phyloP scores from a whole-genome alignment of 2,888 invertebrate species.

The Nasonia oneida region DNA sequence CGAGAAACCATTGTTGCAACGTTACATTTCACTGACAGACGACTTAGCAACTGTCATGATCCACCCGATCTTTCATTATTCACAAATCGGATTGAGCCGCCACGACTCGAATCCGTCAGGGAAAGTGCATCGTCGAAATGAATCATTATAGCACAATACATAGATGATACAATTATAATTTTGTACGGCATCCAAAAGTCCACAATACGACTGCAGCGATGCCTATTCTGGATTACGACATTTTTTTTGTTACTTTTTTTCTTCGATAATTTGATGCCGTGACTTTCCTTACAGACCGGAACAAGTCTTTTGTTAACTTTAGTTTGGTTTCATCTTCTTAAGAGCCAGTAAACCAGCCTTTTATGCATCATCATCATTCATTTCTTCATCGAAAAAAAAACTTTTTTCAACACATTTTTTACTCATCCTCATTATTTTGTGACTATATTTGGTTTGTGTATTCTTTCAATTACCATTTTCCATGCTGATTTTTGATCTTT shows the following conservation, averaged over 20 bases:
- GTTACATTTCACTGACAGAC: constrained; percentile 54
- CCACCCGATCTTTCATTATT: constrained; percentile 50
- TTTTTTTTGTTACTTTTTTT: constrained; percentile 64
- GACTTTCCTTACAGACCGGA: constrained; percentile 66
- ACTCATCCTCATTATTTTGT: constrained; percentile 43
- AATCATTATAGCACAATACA: constrained; percentile 53
- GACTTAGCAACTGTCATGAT: constrained; percentile 52
- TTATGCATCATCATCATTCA: constrained; percentile 52
- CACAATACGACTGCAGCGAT: constrained; percentile 80
- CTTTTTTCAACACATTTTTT: constrained; percentile 40
- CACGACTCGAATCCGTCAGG: constrained; percentile 28
- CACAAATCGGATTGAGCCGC: constrained; percentile 41
- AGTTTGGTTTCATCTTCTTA: constrained; percentile 62
- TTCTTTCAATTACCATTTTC: constrained; percentile 36
- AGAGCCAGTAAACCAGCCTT: constrained; percentile 59
- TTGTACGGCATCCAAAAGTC: constrained; percentile 79
- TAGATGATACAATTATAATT: constrained; percentile 69
- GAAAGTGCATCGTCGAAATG: constrained; percentile 47
- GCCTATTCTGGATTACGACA: constrained; percentile 78
- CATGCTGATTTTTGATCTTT: constrained; percentile 33
- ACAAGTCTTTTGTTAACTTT: constrained; percentile 59
- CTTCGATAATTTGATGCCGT: constrained; percentile 59
- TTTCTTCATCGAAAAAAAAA: constrained; percentile 20
- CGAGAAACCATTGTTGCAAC: constrained; percentile 24
- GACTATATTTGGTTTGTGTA: constrained; percentile 10